A percentile compares a stretch with the other conserved stretches of the same genome.
Evolutionary conservation across 2,113 vertebrate genomes (phyloP).

Genomic region (Pseudorhombus dupliciocellatus): DNA sequence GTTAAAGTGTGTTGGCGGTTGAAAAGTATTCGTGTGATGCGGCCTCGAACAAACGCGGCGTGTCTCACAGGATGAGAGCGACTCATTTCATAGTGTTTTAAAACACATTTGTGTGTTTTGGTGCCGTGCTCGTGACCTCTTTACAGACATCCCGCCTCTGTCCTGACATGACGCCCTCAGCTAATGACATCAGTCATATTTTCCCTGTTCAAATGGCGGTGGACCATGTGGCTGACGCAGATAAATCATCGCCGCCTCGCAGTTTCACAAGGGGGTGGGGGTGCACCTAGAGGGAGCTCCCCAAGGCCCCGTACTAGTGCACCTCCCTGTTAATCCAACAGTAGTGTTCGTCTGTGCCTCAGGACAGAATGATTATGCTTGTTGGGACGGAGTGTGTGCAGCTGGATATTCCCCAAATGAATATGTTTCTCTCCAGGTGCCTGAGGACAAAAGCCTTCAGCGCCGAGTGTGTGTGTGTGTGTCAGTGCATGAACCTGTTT

Average conservation of each 20-base stretch:
- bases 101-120: constrained; percentile 28
- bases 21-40: constrained; percentile 44
- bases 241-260: constrained; percentile 61
- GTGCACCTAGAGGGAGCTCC: constrained; percentile 28
- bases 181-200: constrained; percentile 66
- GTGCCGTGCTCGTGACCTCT: constrained; percentile 31
- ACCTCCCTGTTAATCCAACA: constrained; percentile 34
- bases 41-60: constrained; percentile 46
- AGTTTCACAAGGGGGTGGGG: constrained; percentile 33
- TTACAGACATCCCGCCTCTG: constrained; percentile 31
- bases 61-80: constrained; percentile 57
- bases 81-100: constrained; percentile 42
- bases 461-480: constrained; percentile 17
- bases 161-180: constrained; percentile 39
- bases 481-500: background rate
- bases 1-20: constrained; percentile 64
- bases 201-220: constrained; percentile 44
- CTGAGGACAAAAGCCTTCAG: constrained; percentile 65
- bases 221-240: constrained; percentile 59
- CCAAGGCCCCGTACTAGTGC: constrained; percentile 29
- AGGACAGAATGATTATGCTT: constrained; percentile 32
- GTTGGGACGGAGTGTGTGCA: constrained; percentile 31
- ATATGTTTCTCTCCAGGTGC: constrained; percentile 54
- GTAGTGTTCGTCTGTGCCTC: constrained; percentile 45
- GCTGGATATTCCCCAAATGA: constrained; percentile 50